A percentile compares a stretch with the other conserved stretches of the same genome.
Conservation (phyloP, 2,797 vertebrate species). For the Kryptopterus vitreolus region DNA sequence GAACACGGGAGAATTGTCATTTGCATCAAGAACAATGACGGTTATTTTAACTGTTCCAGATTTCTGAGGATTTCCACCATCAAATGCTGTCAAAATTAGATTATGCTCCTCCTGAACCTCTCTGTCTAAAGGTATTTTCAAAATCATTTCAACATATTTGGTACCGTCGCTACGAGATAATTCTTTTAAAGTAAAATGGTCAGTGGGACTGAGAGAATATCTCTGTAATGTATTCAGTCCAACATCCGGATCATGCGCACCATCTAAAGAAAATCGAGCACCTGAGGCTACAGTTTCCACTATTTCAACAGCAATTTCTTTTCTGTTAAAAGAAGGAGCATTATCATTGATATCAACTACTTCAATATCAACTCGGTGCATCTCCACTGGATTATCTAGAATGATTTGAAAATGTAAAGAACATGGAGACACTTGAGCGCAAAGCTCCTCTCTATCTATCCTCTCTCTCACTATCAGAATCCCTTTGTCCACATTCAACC, state of each 20-base stretch:
- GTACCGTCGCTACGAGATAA: conserved; percentile 48
- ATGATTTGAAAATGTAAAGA: conserved; percentile 76
- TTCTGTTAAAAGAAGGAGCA: conserved; percentile 61
- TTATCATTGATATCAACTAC: conserved; percentile 73
- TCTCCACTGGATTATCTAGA: conserved; percentile 78
- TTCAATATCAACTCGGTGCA: conserved; percentile 70
- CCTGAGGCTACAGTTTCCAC: conserved; percentile 60
- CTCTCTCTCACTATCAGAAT: conserved; percentile 71
- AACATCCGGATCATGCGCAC: conserved; percentile 53
- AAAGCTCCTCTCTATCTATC: conserved; percentile 77
- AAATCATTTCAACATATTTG: conserved; percentile 62
- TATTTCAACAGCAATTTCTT: conserved; percentile 63
- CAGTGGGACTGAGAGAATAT: conserved; percentile 42
- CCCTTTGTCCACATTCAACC: conserved; percentile 66
- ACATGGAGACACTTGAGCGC: conserved; percentile 67
- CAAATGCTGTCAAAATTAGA: conserved; percentile 63
- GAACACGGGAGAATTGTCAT: conserved; percentile 71
- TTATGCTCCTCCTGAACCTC: conserved; percentile 56
- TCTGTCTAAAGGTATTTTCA: conserved; percentile 62
- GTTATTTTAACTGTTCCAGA: conserved; percentile 58
- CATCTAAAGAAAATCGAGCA: conserved; percentile 67
- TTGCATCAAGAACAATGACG: conserved; percentile 66
- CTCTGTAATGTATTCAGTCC: conserved; percentile 43
- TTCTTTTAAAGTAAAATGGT: conserved; percentile 40
- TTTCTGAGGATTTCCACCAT: conserved; percentile 65